phyloP scores from a whole-genome alignment of 2,113 vertebrate species.

The Dolichallabes microphthalmus region DNA sequence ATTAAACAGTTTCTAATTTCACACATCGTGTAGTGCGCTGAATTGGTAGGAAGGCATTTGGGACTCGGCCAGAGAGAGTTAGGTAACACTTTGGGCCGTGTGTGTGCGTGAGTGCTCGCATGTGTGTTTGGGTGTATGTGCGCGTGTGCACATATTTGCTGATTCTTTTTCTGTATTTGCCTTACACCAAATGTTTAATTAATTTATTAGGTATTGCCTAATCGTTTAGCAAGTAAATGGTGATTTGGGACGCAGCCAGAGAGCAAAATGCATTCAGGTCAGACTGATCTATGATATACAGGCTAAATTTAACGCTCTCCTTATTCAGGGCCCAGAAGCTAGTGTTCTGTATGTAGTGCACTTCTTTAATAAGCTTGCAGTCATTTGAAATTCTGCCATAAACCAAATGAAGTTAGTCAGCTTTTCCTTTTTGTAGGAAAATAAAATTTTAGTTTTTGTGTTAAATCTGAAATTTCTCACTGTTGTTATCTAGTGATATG shows the following conservation, averaged over 20 bases:
- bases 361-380: neutral
- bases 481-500: too few species aligned
- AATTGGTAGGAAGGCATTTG: constrained; percentile 1
- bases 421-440: neutral
- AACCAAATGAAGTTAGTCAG: neutral
- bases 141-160: too few species aligned
- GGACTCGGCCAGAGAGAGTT: neutral
- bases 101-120: too few species aligned
- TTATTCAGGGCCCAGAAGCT: too few species aligned
- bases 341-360: neutral
- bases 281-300: too few species aligned
- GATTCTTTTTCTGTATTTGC: neutral
- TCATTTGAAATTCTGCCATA: neutral
- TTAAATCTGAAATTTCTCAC: too few species aligned
- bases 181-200: neutral
- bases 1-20: neutral
- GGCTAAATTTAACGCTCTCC: too few species aligned
- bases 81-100: neutral
- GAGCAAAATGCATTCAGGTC: neutral
- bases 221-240: neutral
- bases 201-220: neutral
- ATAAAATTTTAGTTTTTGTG: too few species aligned
- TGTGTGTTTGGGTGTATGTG: neutral
- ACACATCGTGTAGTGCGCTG: neutral
- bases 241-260: neutral